Evolutionary conservation across 2,888 invertebrate genomes (phyloP), one percentile per base, ranked within the genome.

Genomic region (Catocala nupta): DNA sequence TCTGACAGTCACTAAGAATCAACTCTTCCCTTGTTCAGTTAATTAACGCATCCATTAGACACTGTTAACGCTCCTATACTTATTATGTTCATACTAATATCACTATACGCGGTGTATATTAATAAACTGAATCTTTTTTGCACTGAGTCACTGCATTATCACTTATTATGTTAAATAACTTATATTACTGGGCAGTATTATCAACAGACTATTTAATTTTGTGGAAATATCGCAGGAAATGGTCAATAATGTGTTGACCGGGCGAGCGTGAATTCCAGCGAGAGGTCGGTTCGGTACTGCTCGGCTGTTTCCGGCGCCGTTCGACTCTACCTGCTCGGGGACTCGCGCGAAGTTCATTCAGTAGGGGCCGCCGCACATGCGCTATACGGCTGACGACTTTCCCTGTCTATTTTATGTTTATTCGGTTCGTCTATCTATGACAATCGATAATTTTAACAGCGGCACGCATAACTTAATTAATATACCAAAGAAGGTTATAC

Each of bases 181-280:
- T 66, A 69, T 75, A 74, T 69, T 81, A 78, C 72, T 68, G 67
- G 84, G 83, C 85, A 87, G 83, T 85, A 78, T 82, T 76, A 64
- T 75, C 73, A 82, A 81, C 81, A 84, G 81, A 81, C 78, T 78
- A 75, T 71, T 77, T 82, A 83, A 84, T 86, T 81, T 82, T 78
- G 70, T 82, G 71, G 75, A 80, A 88, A 87, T 88, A 84, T 82
- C 81, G 81, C 81, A 90, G 87, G 87, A 91, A 90, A 89, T 90
- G 84, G 89, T 92, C 90, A 93, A 92, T 93, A 91, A 86, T 80
- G 82, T 79, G 80, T 80, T 81, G 84, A 84, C 87, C 86, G 84
- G 77, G 80, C 87, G 79, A 84, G 84, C 89, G 93, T 89, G 84
- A 83, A 77, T 81, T 85, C 88, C 82, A 80, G 74, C 77, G 80